Evolutionary conservation across 2,888 invertebrate species (phyloP).

Genomic region (Ecdyonurus torrentis): DNA sequence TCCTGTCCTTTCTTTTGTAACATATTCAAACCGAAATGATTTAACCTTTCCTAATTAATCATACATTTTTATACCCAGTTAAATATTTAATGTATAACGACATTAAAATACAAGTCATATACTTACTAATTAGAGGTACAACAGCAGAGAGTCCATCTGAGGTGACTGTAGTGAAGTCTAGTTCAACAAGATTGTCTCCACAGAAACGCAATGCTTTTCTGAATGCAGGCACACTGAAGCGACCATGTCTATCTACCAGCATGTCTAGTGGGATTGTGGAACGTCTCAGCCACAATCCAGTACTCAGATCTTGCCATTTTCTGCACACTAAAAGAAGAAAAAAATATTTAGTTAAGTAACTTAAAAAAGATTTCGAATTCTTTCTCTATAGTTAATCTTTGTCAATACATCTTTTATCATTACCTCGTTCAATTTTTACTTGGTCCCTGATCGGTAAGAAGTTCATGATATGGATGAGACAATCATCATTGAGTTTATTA

Average conservation of each 20-base stretch:
- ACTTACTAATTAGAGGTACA: constrained; percentile 35
- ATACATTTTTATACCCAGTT: background rate
- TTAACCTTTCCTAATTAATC: background rate
- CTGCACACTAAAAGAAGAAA: constrained; percentile 29
- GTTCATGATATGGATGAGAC: constrained; percentile 33
- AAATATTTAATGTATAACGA: background rate
- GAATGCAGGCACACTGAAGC: constrained; percentile 31
- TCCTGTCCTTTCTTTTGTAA: no score
- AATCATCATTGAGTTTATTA: constrained; percentile 37
- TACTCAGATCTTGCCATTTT: constrained; percentile 34
- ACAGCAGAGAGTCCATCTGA: constrained; percentile 34
- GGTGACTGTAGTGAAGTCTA: constrained; percentile 34
- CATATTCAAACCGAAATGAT: no score
- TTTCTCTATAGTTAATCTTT: background rate
- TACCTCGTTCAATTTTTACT: constrained; percentile 34
- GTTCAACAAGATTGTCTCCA: constrained; percentile 28
- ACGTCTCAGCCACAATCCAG: constrained; percentile 29
- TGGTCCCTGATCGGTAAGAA: constrained; percentile 34
- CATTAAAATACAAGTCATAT: constrained; percentile 14
- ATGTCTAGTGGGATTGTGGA: constrained; percentile 20
- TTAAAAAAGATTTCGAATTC: background rate
- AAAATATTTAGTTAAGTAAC: background rate
- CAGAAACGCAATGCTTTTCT: constrained; percentile 33
- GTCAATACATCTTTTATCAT: background rate
- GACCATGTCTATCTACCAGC: constrained; percentile 7